Base-by-base conservation (phyloP, 1,140 invertebrate species). In the Macrobrachium nipponense region DNA sequence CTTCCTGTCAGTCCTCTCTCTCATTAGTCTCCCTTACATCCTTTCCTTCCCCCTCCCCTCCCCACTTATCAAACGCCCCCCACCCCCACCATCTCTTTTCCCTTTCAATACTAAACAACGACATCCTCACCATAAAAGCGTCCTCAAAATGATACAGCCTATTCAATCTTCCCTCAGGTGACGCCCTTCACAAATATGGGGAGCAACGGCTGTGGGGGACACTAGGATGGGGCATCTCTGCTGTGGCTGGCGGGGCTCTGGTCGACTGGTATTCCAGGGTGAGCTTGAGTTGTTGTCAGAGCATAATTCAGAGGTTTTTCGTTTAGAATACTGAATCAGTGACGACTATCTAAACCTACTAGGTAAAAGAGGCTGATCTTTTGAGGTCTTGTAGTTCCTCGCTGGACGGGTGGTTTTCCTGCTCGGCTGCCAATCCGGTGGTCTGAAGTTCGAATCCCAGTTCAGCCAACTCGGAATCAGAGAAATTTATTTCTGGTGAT, bases 191-290 rank as follows among this genome's bases (percentile, higher is more conserved):
- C 77, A 80, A 75, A 20, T 86, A 86, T 43, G 84, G 84, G 12
- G 44, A 79, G 18, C 84, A 86, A 70, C 66, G 84, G 44, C 18
- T 86, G 23, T 86, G 84, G 84, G 84, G 84, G 7, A 86, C 84
- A 8, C n/a, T 86, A 8, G 78, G 84, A 17, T 60, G 59, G 58
- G 84, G 84, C 2, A 17, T 86, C 17, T 80, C 84, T 20, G 84
- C 84, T 11, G 62, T 86, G 58, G 43, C 70, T 12, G 72, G 75
- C 2, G 84, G 84, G 18, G 84, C 84, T 8, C 43, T 86, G 20
- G 84, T 86, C 20, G 77, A 80, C 23, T 75, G 77, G 84, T 86
- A 86, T 43, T 86, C 84, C 15, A 80, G 73, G 77, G 84, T 79
- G 27, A 51, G 66, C 51, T 51, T 85, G 43, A 18, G 44, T 36